Percentiles rank a stretch among this genome's conserved stretches.
Evolutionary conservation across 2,113 vertebrate species (phyloP).

Genomic region (Esox niger): DNA sequence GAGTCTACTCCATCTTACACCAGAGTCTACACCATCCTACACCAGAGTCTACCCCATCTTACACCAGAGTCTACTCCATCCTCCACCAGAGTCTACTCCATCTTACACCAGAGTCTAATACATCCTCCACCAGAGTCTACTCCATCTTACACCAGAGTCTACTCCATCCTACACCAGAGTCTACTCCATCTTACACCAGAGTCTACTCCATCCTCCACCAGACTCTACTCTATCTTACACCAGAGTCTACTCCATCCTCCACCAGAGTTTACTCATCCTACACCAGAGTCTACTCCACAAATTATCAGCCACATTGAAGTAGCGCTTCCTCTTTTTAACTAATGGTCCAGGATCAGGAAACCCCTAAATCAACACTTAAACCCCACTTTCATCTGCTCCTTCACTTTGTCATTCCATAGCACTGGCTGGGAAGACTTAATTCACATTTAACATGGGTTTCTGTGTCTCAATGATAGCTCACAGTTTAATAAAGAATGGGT

Average conservation of each 20-base stretch:
- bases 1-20: not conserved
- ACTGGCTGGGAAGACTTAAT: not conserved
- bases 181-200: not conserved
- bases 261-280: not conserved
- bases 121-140: not conserved
- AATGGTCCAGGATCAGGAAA: not conserved
- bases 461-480: constrained; percentile 26
- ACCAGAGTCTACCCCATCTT: not conserved
- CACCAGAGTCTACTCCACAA: not conserved
- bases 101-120: not conserved
- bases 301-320: too few species aligned
- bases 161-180: not conserved
- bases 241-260: not conserved
- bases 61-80: too few species aligned
- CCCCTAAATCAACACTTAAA: not conserved
- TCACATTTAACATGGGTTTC: constrained; percentile 13
- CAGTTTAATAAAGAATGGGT: constrained; percentile 18
- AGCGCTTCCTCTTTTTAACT: too few species aligned
- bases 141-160: not conserved
- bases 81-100: not conserved
- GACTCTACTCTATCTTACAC: not conserved
- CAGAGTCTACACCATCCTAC: not conserved
- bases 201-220: accelerated
- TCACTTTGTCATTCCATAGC: too few species aligned
- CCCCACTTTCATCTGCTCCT: not conserved